phyloP scores from a whole-genome alignment of 2,113 vertebrate species.

The Ramphastos sulfuratus region DNA sequence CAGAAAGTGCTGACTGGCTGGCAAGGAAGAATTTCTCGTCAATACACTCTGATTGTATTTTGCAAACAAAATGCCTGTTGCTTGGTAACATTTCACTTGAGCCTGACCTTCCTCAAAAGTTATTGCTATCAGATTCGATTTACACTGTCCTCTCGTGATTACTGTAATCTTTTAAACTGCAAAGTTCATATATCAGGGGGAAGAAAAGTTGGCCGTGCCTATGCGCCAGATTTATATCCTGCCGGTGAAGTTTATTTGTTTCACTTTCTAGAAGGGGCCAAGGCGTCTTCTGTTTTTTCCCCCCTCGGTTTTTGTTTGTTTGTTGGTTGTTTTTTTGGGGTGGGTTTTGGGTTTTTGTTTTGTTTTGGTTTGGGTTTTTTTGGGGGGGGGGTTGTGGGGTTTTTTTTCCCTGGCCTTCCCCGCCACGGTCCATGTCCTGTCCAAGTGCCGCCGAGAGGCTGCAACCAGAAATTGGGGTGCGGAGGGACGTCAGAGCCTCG shows the following conservation, averaged over 20 bases:
- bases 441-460: neutral
- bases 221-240: conserved; percentile 66
- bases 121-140: conserved; percentile 87
- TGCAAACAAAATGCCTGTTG: conserved; percentile 84
- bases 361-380: too few species aligned
- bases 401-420: neutral
- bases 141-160: conserved; percentile 83
- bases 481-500: too few species aligned
- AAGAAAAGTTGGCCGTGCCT: conserved; percentile 67
- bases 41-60: conserved; percentile 81
- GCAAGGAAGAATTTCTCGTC: conserved; percentile 78
- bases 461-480: accelerated
- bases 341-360: too few species aligned
- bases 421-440: neutral
- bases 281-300: neutral
- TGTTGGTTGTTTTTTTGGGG: neutral
- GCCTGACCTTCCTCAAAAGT: conserved; percentile 83
- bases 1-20: conserved; percentile 82
- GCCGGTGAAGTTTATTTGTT: neutral
- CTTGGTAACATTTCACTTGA: conserved; percentile 88
- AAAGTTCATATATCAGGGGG: conserved; percentile 74
- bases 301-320: too few species aligned
- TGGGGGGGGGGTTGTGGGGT: too few species aligned
- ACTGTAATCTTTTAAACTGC: conserved; percentile 84
- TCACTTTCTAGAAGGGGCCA: neutral